Evolutionary conservation across 1,140 invertebrate species (phyloP), one percentile per base, ranked within the genome.

Genomic region (Asbolus verrucosus): DNA sequence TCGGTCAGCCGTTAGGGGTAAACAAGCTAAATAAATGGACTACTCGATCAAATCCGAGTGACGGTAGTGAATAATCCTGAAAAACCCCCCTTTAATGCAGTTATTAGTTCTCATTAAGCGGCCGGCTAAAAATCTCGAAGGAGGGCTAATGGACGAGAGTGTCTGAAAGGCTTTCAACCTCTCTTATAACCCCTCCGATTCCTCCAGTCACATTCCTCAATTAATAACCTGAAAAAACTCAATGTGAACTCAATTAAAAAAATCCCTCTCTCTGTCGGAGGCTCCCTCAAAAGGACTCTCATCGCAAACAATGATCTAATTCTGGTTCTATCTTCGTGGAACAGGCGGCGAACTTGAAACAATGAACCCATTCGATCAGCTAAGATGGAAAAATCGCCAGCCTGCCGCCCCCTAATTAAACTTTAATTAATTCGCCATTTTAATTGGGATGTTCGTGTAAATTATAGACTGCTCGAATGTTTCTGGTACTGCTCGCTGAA

Each of bases 341-440:
- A 36, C 6, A 36, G 33, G 33, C 11, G 33, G 3, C 33, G 33
- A 50, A 50, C 6, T 21, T 27, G 46, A 54, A 54, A 54, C 46
- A 54, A 50, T 50, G 18, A 50, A 27, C 16, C 18, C n/a, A 24
- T 43, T 18, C 39, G 11, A 50, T 11, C 19, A 13, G n/a, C 5
- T 50, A 24, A 21, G 43, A 24, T 6, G 16, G 11, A 46, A 54
- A 54, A 54, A 27, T 54, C 39, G 15, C 33, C 16, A 9, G 14
- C 14, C 41, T 2, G n/a, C 46, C 41, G n/a, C n/a, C 46, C 43
- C 46, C 46, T 54, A 27, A 54, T 54, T 54, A 54, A 27, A 54
- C 19, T 54, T 54, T 54, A 54, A 54, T 54, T 54, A 54, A 54
- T 54, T 54, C 46, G 21, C 46, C 8, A 27, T 54, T 54, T 24